Percentiles rank a stretch among this genome's conserved stretches.
Conservation (phyloP, 2,888 invertebrate genomes). For the Reticulitermes lucifugus region DNA sequence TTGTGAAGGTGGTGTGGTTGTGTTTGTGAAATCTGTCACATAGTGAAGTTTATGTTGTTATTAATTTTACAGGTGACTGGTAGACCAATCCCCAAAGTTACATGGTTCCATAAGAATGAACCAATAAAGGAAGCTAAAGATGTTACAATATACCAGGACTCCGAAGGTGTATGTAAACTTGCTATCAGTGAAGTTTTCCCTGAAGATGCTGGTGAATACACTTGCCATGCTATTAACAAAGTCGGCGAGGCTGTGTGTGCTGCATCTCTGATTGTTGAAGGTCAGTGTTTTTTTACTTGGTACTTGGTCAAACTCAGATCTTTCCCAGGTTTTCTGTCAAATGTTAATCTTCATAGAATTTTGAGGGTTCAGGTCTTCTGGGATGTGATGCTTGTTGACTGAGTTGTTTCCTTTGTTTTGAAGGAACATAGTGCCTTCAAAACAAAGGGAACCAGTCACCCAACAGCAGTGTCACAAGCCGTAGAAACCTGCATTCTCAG, state of each 20-base stretch:
- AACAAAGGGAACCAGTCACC: too few relatives aligned
- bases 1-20: too few relatives aligned
- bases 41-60: neutral
- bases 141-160: conserved; percentile 78
- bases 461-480: too few relatives aligned
- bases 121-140: conserved; percentile 82
- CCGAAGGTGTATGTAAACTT: conserved; percentile 83
- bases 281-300: conserved; percentile 64
- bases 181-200: conserved; percentile 89
- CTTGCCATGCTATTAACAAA: conserved; percentile 84
- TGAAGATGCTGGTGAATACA: conserved; percentile 90
- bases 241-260: conserved; percentile 85
- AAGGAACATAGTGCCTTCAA: too few relatives aligned
- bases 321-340: neutral
- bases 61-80: conserved; percentile 69
- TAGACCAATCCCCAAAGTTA: conserved; percentile 81
- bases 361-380: too few relatives aligned
- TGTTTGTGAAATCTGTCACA: too few relatives aligned
- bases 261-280: conserved; percentile 84
- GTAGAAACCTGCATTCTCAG: too few relatives aligned
- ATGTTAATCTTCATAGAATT: neutral
- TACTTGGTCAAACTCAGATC: neutral
- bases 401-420: too few relatives aligned
- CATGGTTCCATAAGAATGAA: conserved; percentile 82
- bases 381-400: too few relatives aligned